These are phyloP conservation scores for Athalia cordata DNA, from an alignment of 2,888 invertebrate species.

Conservation along the genomic window DNA sequence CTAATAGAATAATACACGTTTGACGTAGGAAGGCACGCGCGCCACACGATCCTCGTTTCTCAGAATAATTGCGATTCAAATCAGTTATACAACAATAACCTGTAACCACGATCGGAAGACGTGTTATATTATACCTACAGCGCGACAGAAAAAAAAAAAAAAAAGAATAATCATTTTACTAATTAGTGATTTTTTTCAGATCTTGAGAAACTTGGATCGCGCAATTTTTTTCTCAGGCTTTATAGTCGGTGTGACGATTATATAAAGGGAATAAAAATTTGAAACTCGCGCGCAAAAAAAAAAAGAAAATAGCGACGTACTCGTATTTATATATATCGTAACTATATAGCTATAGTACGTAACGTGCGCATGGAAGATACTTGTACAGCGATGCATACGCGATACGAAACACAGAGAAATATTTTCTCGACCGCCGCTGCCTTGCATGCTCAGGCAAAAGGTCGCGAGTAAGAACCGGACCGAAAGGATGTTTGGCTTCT, in stretches of 20 bases:
- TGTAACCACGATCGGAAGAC: neutral
- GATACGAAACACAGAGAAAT: neutral
- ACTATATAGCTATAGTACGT: too few species aligned
- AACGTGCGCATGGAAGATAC: neutral
- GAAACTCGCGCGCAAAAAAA: too few species aligned
- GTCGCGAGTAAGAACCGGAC: neutral
- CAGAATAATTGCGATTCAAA: slow-evolving; percentile 53
- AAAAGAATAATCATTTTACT: too few species aligned
- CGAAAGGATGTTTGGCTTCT: neutral
- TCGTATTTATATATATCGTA: too few species aligned
- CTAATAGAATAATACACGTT: too few species aligned
- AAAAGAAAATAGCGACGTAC: neutral
- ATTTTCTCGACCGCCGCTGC: neutral
- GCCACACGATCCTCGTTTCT: slow-evolving; percentile 46
- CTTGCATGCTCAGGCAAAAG: neutral
- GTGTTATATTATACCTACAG: neutral
- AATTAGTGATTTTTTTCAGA: too few species aligned
- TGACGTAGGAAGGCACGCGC: slow-evolving; percentile 64
- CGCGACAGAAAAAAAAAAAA: neutral
- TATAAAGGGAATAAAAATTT: too few species aligned
- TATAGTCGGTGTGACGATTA: too few species aligned
- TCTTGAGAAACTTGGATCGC: too few species aligned
- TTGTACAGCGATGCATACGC: neutral
- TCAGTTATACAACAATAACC: neutral
- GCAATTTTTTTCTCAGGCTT: too few species aligned